These are phyloP conservation scores for Strix uralensis DNA, from an alignment of 2,113 vertebrate genomes.

Conservation along the genomic window DNA sequence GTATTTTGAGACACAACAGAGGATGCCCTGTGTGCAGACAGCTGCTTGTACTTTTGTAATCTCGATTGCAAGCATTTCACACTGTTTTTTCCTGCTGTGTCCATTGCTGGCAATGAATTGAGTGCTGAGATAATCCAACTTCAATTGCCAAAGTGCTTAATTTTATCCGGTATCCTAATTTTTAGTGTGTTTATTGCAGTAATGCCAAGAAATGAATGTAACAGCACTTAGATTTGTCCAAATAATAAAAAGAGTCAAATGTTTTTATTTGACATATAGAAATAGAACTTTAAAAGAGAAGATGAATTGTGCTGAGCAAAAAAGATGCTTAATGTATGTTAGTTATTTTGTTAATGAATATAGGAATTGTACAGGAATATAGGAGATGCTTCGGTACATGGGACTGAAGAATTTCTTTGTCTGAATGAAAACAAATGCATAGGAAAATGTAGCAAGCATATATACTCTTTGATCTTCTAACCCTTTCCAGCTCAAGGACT, in stretches of 20 bases:
- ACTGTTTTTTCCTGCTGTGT: conserved; percentile 35
- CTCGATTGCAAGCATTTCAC: not conserved
- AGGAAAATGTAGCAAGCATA: fast-evolving
- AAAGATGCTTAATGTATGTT: not conserved
- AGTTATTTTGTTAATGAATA: not conserved
- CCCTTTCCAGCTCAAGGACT: not conserved
- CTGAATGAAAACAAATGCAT: not conserved
- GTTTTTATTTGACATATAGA: not conserved
- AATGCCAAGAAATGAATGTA: not conserved
- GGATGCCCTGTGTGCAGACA: not conserved
- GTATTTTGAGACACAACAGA: not conserved
- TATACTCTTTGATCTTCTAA: not conserved
- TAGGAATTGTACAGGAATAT: not conserved
- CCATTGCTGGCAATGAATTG: conserved; percentile 3
- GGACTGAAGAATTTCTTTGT: not conserved
- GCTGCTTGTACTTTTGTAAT: conserved; percentile 13
- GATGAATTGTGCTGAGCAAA: not conserved
- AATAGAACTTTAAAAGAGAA: not conserved
- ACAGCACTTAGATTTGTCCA: not conserved
- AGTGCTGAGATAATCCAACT: conserved; percentile 30
- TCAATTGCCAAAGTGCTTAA: not conserved
- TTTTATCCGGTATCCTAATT: conserved; percentile 8
- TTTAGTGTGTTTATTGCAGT: not conserved
- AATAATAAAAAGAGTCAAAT: not conserved
- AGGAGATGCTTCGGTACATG: not conserved